Base-by-base conservation (phyloP, 2,888 invertebrate genomes). In the Agriopis marginaria region DNA sequence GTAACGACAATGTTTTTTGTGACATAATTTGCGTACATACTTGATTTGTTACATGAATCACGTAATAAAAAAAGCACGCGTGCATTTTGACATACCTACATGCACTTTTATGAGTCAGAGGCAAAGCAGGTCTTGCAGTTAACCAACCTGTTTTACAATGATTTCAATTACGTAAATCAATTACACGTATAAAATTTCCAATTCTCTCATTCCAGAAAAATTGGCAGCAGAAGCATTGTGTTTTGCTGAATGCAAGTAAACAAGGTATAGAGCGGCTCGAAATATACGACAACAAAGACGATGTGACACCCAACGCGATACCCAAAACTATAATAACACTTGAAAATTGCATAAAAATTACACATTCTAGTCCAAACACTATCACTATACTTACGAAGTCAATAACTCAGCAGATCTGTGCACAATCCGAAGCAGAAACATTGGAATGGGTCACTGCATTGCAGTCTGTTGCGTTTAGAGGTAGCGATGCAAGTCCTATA, bases 341-440 rank as follows among this genome's bases (percentile, higher is more conserved):
- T 64, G 97, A 98, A 91, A 97, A 98, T 86, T 98, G 98, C 87
- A 96, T 98, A 53, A 98, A 98, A 95, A 97, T 98, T 82, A 95
- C 96, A 73, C 95, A 96, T 86, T 85, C 95, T 95, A 84, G 92
- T 95, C 88, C 95, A 84, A 95, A 95, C 66, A 96, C 95, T 82
- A 94, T 95, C 76, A 95, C 96, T 76, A 96, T 98, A 80, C 96
- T 97, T 69, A 97, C 97, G 76, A 97, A 97, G 92, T 96, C 96
- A 71, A 96, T 96, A 49, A 96, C 97, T 40, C 93, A 95, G 76
- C 95, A 96, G 75, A 79, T 96, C 3, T 94, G 95, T 77, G 91
- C 95, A 12, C 89, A 93, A 66, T 95, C 95, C 39, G 97, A 97
- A 83, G 90, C 95, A 39, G 97, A 97, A 78, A 95, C 97, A 79